Evolutionary conservation across 2,888 invertebrate species (phyloP), one percentile per base, ranked within the genome.

Genomic region (Norana najaformis): DNA sequence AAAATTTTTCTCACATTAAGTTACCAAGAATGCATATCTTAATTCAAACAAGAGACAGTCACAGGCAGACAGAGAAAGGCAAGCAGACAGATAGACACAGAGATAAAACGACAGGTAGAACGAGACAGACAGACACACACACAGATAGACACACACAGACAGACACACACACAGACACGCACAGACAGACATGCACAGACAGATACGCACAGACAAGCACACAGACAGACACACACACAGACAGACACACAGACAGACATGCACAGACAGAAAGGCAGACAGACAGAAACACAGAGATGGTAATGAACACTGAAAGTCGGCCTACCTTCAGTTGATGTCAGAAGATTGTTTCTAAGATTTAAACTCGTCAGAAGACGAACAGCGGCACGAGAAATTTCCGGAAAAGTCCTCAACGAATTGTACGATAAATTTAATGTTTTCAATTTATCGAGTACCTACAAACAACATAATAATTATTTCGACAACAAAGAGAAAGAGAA

Each of bases 261-360:
- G 11, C 6, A 69, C 30, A 11, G 30, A 69, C n/a, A n/a, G 30
- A 69, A 30, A 69, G 69, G 13, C 0, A 69, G 0, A 69, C 11
- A 69, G 69, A 69, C 69, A 69, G 69, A 1, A 69, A n/a, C 11
- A 69, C n/a, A n/a, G n/a, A n/a, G n/a, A n/a, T n/a, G 23, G 53
- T 18, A 53, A 53, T 23, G 53, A 16, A 53, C 18, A 53, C 18
- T 53, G 23, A 23, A 53, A 53, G 23, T 53, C n/a, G n/a, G n/a
- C 53, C 85, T 85, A 85, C 85, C 85, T 11, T 85, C 37, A 1
- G 37, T 36, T 6, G 85, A 85, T 8, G 85, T 85, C 35, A 85
- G 35, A 85, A 85, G 85, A 35, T 85, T 85, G 85, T 85, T 85
- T 30, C 85, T 35, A 20, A 85, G 37, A 85, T 85, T 85, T n/a